These are phyloP conservation scores for Oscheius sp. DNA, from an alignment of 1,140 invertebrate genomes.

Conservation along the genomic window DNA sequence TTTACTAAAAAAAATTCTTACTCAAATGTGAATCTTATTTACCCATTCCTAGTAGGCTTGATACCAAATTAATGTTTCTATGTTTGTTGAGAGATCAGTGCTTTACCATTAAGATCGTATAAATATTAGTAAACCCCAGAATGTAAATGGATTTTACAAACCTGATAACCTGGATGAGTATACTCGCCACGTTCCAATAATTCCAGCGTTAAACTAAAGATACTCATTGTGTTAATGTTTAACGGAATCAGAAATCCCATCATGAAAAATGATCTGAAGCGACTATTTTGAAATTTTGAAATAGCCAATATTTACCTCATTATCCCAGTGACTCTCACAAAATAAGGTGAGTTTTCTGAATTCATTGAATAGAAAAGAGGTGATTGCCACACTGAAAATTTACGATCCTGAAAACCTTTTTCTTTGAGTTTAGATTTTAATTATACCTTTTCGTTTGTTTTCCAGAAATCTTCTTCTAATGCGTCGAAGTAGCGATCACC, in stretches of 20 bases:
- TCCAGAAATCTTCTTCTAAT: conserved; percentile 42
- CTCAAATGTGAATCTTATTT: too few relatives aligned
- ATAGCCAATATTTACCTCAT: background rate
- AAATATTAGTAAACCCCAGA: too few relatives aligned
- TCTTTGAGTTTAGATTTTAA: background rate
- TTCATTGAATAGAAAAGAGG: conserved; percentile 49
- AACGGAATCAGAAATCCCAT: conserved; percentile 48
- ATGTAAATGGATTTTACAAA: background rate
- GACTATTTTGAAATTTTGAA: background rate
- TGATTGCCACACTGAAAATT: conserved; percentile 43
- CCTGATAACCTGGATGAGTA: conserved; percentile 45
- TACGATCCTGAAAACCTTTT: conserved; percentile 28
- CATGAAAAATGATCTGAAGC: conserved; percentile 45
- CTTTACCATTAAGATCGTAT: too few relatives aligned
- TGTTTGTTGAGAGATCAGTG: too few relatives aligned
- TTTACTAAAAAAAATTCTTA: too few relatives aligned
- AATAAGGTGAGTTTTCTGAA: conserved; percentile 43
- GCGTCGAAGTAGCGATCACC: conserved; percentile 41
- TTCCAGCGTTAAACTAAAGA: conserved; percentile 43
- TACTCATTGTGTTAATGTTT: conserved; percentile 48
- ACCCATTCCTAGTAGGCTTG: too few relatives aligned
- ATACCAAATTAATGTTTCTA: too few relatives aligned
- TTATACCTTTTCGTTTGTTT: background rate
- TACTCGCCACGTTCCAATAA: conserved; percentile 44
- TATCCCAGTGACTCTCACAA: conserved; percentile 43